Evolutionary conservation across 2,888 invertebrate species (phyloP).

Genomic region (Xestobium rufovillosum): DNA sequence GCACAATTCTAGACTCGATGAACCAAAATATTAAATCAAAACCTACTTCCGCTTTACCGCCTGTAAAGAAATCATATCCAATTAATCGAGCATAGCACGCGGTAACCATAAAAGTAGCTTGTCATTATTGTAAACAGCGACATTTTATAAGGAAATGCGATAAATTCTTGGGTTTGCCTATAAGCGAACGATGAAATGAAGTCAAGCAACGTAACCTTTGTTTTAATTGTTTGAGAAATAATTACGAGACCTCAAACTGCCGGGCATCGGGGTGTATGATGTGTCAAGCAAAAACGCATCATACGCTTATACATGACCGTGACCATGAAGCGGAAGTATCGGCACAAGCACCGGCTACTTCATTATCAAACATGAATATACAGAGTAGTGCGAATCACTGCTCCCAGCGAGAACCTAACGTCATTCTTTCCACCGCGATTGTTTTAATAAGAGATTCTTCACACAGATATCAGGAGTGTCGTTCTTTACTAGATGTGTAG

Average conservation of each 20-base stretch:
- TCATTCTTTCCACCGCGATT: neutral
- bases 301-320: neutral
- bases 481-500: neutral
- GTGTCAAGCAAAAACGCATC: neutral
- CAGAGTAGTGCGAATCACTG: slow-evolving; percentile 2
- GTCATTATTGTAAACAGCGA: slow-evolving; percentile 9
- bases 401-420: neutral
- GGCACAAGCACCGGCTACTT: neutral
- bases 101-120: slow-evolving; percentile 1
- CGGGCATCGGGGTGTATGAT: neutral
- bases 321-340: neutral
- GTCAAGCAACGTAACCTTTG: slow-evolving; percentile 11
- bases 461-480: neutral
- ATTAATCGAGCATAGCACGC: neutral
- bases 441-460: neutral
- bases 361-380: neutral
- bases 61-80: neutral
- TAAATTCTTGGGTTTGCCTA: slow-evolving; percentile 5
- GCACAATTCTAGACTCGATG: slow-evolving; percentile 10
- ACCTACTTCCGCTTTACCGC: neutral
- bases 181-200: slow-evolving; percentile 4
- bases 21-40: slow-evolving; percentile 4
- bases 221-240: slow-evolving; percentile 9
- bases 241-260: slow-evolving; percentile 5
- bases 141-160: slow-evolving; percentile 8